phyloP scores from a whole-genome alignment of 2,113 vertebrate species.

The Mixornis gularis region DNA sequence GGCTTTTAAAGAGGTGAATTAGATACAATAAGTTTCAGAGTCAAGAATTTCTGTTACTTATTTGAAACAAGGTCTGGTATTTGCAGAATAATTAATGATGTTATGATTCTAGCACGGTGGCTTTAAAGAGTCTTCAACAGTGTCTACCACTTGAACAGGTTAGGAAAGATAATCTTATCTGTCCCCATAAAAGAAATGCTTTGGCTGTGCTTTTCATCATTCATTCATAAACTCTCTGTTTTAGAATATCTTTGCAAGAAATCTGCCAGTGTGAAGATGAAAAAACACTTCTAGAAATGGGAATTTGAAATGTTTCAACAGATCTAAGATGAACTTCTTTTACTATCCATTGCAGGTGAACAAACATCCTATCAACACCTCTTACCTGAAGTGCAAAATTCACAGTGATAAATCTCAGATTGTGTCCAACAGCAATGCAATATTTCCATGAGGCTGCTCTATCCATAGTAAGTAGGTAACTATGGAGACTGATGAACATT shows the following conservation, averaged over 20 bases:
- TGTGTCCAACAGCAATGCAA: background rate
- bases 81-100: constrained; percentile 35
- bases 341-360: background rate
- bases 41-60: constrained; percentile 23
- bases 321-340: background rate
- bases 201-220: background rate
- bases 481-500: background rate
- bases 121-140: constrained; percentile 33
- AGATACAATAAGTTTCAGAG: background rate
- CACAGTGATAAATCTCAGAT: background rate
- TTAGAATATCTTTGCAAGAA: background rate
- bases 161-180: constrained; percentile 5
- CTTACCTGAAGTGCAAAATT: background rate
- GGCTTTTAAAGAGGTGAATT: constrained; percentile 20
- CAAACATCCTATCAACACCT: background rate
- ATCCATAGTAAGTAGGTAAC: background rate
- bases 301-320: background rate
- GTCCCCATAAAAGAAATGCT: background rate
- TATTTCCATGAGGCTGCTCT: background rate
- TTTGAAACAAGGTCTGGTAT: constrained; percentile 9
- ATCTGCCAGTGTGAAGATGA: background rate
- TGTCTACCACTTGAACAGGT: background rate
- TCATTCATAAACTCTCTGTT: background rate
- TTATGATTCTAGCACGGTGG: background rate
- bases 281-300: background rate